phyloP scores from a whole-genome alignment of 2,113 vertebrate genomes.

The Dicrurus megarhynchus region DNA sequence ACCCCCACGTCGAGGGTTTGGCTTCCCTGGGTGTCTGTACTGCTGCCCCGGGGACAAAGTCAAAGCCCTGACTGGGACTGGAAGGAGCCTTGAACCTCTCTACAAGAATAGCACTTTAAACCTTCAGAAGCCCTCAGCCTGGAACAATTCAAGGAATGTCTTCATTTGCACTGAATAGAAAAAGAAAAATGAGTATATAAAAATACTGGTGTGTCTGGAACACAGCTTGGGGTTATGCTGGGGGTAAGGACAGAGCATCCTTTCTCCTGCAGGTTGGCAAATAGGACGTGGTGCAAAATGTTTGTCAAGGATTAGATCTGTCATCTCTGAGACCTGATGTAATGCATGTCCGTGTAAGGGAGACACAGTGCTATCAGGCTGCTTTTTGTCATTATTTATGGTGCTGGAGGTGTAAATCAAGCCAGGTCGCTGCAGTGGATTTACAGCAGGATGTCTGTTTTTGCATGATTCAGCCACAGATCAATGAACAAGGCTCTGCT shows the following conservation, averaged over 20 bases:
- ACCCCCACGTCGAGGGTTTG: background rate
- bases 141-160: background rate
- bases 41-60: background rate
- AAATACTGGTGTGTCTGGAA: background rate
- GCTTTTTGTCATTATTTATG: slow-evolving; percentile 38
- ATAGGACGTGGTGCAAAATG: background rate
- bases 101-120: background rate
- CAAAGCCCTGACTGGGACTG: background rate
- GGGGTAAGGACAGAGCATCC: background rate
- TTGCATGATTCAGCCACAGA: slow-evolving; percentile 18
- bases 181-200: background rate
- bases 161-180: background rate
- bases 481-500: slow-evolving; percentile 43
- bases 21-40: background rate
- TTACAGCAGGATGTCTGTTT: slow-evolving; percentile 46
- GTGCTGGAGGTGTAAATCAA: slow-evolving; percentile 28
- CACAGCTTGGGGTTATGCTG: background rate
- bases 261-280: background rate
- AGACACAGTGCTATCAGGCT: slow-evolving; percentile 16
- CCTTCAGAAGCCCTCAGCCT: background rate
- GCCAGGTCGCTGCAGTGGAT: slow-evolving; percentile 10
- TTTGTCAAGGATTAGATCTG: background rate
- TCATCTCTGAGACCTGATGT: slow-evolving; percentile 13
- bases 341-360: background rate
- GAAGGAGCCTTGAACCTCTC: background rate